Conservation (phyloP, 2,888 invertebrate genomes). For the Hetaerina titia region DNA sequence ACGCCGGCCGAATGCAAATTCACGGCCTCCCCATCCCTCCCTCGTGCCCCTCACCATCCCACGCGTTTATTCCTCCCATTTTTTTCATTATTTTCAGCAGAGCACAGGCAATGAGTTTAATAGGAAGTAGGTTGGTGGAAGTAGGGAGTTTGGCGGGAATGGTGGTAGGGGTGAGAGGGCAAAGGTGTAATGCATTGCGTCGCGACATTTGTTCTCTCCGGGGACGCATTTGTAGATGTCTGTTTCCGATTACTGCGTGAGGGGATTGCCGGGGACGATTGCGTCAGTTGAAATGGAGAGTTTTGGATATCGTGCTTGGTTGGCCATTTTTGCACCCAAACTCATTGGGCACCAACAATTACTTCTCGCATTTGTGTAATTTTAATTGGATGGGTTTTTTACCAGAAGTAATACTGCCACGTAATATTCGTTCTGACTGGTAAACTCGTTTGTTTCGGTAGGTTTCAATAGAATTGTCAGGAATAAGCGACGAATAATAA, state of each 20-base stretch:
- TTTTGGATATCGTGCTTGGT: background rate
- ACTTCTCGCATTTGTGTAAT: background rate
- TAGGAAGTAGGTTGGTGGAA: too few species aligned
- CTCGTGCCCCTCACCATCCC: background rate
- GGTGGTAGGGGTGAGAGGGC: too few species aligned
- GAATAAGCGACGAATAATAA: too few species aligned
- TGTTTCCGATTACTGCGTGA: slow-evolving; percentile 6
- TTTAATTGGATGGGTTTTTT: background rate
- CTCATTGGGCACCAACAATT: background rate
- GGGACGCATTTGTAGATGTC: slow-evolving; percentile 32
- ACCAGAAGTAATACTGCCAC: background rate
- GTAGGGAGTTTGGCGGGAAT: too few species aligned
- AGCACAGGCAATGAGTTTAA: too few species aligned
- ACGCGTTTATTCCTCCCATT: too few species aligned
- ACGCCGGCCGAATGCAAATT: slow-evolving; percentile 1
- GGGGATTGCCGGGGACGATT: background rate
- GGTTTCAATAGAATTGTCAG: too few species aligned
- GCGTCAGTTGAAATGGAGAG: background rate
- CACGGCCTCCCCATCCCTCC: background rate
- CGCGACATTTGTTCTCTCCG: background rate
- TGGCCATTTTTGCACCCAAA: background rate
- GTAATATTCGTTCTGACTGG: too few species aligned
- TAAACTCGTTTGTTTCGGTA: too few species aligned
- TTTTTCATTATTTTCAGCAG: too few species aligned
- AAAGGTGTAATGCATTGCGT: background rate